A percentile compares a stretch with the other conserved stretches of the same genome.
phyloP scores from a whole-genome alignment of 2,888 invertebrate genomes.

The Microplitis manilae region DNA sequence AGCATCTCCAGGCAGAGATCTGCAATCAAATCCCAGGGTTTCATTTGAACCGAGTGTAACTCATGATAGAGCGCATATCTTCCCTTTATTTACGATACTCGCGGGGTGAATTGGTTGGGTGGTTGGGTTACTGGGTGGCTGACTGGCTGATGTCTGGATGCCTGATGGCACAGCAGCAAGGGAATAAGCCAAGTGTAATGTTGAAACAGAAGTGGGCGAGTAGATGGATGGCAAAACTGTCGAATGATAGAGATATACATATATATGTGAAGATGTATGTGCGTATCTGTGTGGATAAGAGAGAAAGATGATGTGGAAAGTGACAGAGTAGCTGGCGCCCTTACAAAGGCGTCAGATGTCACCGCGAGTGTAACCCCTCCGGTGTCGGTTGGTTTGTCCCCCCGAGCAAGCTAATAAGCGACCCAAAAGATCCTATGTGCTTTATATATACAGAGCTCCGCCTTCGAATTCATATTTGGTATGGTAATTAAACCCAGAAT shows the following conservation, averaged over 20 bases:
- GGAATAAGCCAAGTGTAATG: constrained; percentile 30
- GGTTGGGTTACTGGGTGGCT: neutral
- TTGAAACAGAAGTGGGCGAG: constrained; percentile 23
- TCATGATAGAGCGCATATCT: constrained; percentile 39
- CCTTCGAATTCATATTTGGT: constrained; percentile 66
- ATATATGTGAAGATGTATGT: constrained; percentile 23
- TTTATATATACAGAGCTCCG: constrained; percentile 49
- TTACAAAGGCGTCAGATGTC: constrained; percentile 61
- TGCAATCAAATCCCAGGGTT: constrained; percentile 62
- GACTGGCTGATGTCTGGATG: neutral
- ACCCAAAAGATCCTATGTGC: constrained; percentile 58
- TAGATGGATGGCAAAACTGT: constrained; percentile 35
- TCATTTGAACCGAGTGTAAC: constrained; percentile 54
- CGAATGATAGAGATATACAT: constrained; percentile 29
- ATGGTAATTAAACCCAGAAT: constrained; percentile 68
- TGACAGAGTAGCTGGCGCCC: constrained; percentile 48
- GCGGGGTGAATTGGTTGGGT: constrained; percentile 43
- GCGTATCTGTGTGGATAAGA: constrained; percentile 7
- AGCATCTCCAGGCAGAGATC: constrained; percentile 47
- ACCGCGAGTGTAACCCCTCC: constrained; percentile 53
- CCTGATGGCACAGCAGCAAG: constrained; percentile 32
- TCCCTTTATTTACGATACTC: constrained; percentile 64
- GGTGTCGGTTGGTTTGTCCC: constrained; percentile 50
- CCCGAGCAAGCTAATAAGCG: constrained; percentile 68
- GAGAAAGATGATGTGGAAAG: constrained; percentile 23